Evolutionary conservation across 2,888 invertebrate genomes (phyloP), one percentile per base, ranked within the genome.

Genomic region (Syrphus vitripennis): DNA sequence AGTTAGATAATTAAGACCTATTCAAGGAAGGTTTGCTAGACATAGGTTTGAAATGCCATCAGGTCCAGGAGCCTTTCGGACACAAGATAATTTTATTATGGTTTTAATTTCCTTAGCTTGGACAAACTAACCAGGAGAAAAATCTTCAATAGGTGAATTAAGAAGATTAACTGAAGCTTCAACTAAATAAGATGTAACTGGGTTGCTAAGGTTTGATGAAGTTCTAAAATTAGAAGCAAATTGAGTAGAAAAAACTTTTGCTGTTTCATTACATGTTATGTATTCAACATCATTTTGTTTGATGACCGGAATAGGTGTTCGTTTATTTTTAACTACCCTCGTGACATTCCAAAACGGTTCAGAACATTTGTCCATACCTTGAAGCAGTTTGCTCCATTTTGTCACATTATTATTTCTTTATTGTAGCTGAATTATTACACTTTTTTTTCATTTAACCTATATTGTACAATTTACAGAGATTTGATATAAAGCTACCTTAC

Each of bases 331-430:
- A n/a, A n/a, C n/a, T n/a, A n/a, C n/a, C n/a, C n/a, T n/a, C n/a
- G n/a, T n/a, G n/a, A n/a, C n/a, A n/a, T n/a, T n/a, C n/a, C n/a
- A n/a, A n/a, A n/a, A n/a, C n/a, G n/a, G n/a, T n/a, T n/a, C n/a
- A n/a, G n/a, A n/a, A n/a, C n/a, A n/a, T n/a, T n/a, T 79, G 19
- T 57, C 74, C 63, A 78, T 24, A 65, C 31, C 69, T 45, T 55
- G 16, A 26, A 70, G 57, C 14, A 69, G 29, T 29, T 29, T 29
- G 6, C 71, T 69, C 63, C 83, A 83, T n/a, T n/a, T n/a, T n/a
- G n/a, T n/a, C n/a, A n/a, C n/a, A n/a, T n/a, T n/a, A n/a, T n/a
- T n/a, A n/a, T n/a, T n/a, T n/a, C n/a, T n/a, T n/a, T n/a, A n/a
- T n/a, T n/a, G n/a, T n/a, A n/a, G n/a, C n/a, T n/a, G n/a, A n/a